phyloP scores from a whole-genome alignment of 2,797 vertebrate species.

The Meda fulgida region DNA sequence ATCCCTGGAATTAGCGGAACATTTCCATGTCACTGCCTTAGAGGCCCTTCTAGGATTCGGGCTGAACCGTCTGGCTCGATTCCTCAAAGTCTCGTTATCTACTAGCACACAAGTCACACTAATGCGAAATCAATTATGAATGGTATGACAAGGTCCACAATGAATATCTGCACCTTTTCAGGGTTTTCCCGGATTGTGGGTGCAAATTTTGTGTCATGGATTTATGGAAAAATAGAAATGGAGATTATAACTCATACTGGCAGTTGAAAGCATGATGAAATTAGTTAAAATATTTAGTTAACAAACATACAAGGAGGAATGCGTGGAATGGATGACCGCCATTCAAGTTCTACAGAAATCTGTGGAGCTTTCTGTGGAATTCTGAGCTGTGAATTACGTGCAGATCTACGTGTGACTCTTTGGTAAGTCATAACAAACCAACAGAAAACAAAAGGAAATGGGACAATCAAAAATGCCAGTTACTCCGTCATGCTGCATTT shows the following conservation, averaged over 20 bases:
- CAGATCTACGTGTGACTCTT: not conserved
- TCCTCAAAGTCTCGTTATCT: slow-evolving; percentile 20
- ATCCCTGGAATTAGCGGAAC: slow-evolving; percentile 48
- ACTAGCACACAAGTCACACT: not conserved
- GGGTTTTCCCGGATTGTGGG: not conserved
- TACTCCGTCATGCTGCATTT: slow-evolving; percentile 5
- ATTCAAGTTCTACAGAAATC: slow-evolving; percentile 6
- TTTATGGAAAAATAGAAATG: not conserved
- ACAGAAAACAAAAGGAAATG: slow-evolving; percentile 8
- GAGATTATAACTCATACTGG: not conserved
- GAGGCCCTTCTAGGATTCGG: slow-evolving; percentile 17
- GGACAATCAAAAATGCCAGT: slow-evolving; percentile 7
- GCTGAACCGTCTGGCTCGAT: not conserved
- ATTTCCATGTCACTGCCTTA: slow-evolving; percentile 33
- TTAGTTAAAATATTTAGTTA: not conserved
- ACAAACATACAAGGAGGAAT: not conserved
- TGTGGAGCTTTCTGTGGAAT: not conserved
- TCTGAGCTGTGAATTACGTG: not conserved
- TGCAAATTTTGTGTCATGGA: not conserved
- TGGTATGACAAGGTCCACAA: slow-evolving; percentile 4
- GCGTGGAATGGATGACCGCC: not conserved
- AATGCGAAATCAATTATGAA: not conserved
- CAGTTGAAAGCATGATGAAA: not conserved
- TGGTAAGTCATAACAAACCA: slow-evolving; percentile 9
- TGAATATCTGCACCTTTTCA: not conserved